Base-by-base conservation (phyloP, 2,888 invertebrate genomes). In the Spodoptera picta region DNA sequence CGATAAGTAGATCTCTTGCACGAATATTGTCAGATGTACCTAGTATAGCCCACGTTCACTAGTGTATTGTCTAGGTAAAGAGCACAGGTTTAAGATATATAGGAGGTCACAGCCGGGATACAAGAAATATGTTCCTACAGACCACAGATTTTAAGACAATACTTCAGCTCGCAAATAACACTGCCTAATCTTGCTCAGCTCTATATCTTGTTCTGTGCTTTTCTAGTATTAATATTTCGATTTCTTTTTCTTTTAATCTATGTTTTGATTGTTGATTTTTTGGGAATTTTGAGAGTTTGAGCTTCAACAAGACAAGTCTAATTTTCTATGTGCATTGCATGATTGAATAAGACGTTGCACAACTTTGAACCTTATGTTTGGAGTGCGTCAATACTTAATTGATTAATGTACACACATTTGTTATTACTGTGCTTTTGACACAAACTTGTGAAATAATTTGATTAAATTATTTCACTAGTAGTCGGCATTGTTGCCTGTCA, bases 121-220 rank as follows among this genome's bases (percentile, higher is more conserved):
- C 83, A 78, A 73, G 75, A 70, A 80, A 75, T 78, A 82, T 86
- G 79, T 86, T 88, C 81, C 86, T 79, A 87, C 85, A 88, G 77
- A 88, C 83, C 81, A 85, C 85, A 84, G 69, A 84, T 79, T 77
- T 77, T 81, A 84, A 86, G 88, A 83, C 84, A 69, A 70, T 68
- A 86, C 86, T 88, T 87, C 87, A 87, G 89, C 91, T 91, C 90
- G 94, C 94, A 87, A 92, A 92, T 94, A 94, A 94, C 93, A 90
- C 88, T 82, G 94, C 94, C 94, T 94, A 94, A 94, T 94, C 88
- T 90, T 84, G 92, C 92, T 91, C 91, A 90, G 88, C 87, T 91
- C 88, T 90, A 82, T 91, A 89, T 92, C 90, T 91, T 89, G 84
- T 84, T 89, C 90, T 92, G 84, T 91, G 93, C 93, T 92, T 91